These are phyloP conservation scores for Perizoma flavofasciatum DNA, from an alignment of 2,888 invertebrate genomes.

Conservation along the genomic window DNA sequence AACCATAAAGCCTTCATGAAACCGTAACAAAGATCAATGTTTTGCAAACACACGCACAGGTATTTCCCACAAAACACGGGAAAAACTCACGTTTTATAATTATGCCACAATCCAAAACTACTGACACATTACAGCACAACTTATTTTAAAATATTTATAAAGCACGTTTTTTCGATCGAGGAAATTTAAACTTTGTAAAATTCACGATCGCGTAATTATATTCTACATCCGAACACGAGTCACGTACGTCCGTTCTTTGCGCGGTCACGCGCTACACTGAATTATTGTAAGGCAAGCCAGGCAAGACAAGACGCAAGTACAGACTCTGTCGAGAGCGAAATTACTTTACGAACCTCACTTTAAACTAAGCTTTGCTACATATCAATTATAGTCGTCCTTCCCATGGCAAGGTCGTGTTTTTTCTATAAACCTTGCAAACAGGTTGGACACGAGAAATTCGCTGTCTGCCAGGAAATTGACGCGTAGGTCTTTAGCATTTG, in stretches of 20 bases:
- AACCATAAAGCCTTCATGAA: conserved; percentile 3
- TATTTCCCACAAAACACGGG: conserved; percentile 44
- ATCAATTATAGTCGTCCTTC: conserved; percentile 54
- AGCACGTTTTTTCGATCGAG: conserved; percentile 41
- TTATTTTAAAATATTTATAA: conserved; percentile 37
- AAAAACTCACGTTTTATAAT: conserved; percentile 51
- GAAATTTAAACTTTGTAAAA: conserved; percentile 51
- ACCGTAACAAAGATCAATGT: conserved; percentile 39
- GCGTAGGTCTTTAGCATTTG: conserved; percentile 56
- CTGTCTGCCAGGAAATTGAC: conserved; percentile 63
- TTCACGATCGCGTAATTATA: conserved; percentile 52
- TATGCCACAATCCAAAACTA: conserved; percentile 52
- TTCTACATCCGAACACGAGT: conserved; percentile 42
- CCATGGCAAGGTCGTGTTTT: conserved; percentile 48
- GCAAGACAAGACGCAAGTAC: conserved; percentile 51
- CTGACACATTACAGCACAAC: conserved; percentile 42
- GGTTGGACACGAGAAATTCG: conserved; percentile 72
- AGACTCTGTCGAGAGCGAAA: conserved; percentile 74
- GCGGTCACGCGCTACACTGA: conserved; percentile 76
- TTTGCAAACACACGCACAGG: conserved; percentile 55
- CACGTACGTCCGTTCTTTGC: conserved; percentile 56
- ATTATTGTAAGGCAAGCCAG: conserved; percentile 59
- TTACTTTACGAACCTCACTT: conserved; percentile 64
- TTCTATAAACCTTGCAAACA: conserved; percentile 56
- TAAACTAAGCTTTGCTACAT: conserved; percentile 53